These are phyloP conservation scores for Perca flavescens DNA, from an alignment of 2,113 vertebrate genomes.

Conservation along the genomic window DNA sequence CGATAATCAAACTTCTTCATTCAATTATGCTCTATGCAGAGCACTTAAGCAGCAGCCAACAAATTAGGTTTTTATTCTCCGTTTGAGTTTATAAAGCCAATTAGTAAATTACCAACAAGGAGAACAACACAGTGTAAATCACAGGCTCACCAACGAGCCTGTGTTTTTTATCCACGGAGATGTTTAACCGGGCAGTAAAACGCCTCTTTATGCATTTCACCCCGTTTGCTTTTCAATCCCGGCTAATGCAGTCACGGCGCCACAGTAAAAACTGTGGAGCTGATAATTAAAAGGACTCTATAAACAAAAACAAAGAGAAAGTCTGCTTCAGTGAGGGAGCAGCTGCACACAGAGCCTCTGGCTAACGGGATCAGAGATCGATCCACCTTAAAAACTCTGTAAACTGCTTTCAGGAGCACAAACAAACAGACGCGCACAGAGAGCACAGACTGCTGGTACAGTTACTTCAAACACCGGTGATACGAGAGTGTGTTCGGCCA, in stretches of 20 bases:
- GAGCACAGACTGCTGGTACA: neutral
- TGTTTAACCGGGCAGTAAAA: conserved; percentile 67
- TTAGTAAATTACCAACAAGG: conserved; percentile 56
- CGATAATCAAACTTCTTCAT: conserved; percentile 28
- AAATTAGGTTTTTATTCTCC: conserved; percentile 44
- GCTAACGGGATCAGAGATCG: conserved; percentile 25
- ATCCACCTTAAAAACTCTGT: conserved; percentile 22
- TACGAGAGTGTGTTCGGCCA: neutral
- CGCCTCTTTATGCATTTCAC: conserved; percentile 51
- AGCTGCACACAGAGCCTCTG: conserved; percentile 4
- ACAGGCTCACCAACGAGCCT: conserved; percentile 19
- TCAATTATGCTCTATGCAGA: neutral
- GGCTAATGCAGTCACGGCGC: conserved; percentile 45
- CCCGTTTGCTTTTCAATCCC: conserved; percentile 55
- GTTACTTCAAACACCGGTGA: neutral
- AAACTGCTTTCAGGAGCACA: conserved; percentile 11
- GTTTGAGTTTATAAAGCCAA: conserved; percentile 48
- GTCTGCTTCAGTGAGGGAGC: conserved; percentile 11
- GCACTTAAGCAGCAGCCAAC: conserved; percentile 28
- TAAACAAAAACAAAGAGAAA: conserved; percentile 19
- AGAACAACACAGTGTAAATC: conserved; percentile 49
- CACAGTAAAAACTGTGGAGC: conserved; percentile 43
- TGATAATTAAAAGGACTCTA: conserved; percentile 68
- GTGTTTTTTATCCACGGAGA: conserved; percentile 33
- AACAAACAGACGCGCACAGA: neutral